A percentile compares a stretch with the other conserved stretches of the same genome.
Evolutionary conservation across 2,113 vertebrate genomes (phyloP).

Genomic region (Myiopsitta monachus): DNA sequence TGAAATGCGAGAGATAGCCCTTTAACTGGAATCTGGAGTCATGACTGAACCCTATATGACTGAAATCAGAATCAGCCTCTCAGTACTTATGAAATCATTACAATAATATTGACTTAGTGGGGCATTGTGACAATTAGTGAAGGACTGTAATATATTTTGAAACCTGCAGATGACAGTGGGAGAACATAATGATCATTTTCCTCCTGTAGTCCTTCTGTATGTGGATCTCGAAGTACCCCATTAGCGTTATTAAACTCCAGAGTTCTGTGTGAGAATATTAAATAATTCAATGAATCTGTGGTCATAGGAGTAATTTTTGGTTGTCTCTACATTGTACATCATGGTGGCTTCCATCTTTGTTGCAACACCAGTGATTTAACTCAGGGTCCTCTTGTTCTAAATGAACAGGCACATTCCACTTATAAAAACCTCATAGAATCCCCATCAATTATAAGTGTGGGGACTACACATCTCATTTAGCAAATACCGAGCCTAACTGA

Average conservation of each 20-base stretch:
- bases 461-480: neutral
- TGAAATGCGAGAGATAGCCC: neutral
- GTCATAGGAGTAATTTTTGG: slow-evolving; percentile 7
- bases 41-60: neutral
- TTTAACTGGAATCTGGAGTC: neutral
- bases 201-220: neutral
- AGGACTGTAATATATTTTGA: slow-evolving; percentile 58
- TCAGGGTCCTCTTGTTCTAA: neutral
- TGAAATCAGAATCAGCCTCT: neutral
- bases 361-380: neutral
- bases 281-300: neutral
- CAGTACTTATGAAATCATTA: neutral
- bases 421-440: neutral
- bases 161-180: slow-evolving; percentile 27
- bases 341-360: neutral
- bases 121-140: slow-evolving; percentile 36
- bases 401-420: neutral
- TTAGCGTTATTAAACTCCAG: slow-evolving; percentile 48
- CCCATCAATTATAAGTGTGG: neutral
- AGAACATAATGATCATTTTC: slow-evolving; percentile 37
- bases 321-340: neutral
- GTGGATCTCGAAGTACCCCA: slow-evolving; percentile 22
- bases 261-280: neutral
- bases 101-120: slow-evolving; percentile 48
- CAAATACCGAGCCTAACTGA: neutral